phyloP scores from a whole-genome alignment of 2,888 invertebrate genomes.

The Eueremaeus valkanovi region DNA sequence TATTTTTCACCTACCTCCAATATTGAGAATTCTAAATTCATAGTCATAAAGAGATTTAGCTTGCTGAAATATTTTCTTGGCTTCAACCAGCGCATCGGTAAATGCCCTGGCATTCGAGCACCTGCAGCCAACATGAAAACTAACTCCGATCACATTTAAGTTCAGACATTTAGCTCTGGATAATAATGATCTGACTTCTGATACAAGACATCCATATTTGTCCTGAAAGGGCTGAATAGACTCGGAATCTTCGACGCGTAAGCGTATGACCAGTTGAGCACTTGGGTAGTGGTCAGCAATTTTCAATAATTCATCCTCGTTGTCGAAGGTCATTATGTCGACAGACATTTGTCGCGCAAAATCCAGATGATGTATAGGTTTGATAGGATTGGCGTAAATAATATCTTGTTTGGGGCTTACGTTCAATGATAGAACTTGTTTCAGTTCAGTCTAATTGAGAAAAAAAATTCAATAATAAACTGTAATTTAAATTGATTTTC shows the following conservation, averaged over 20 bases:
- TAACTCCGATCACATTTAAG: constrained; percentile 64
- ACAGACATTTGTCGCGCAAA: constrained; percentile 73
- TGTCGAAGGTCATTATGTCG: constrained; percentile 85
- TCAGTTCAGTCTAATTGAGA: constrained; percentile 67
- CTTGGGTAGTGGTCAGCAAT: constrained; percentile 74
- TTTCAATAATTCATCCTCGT: constrained; percentile 84
- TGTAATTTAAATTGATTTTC: no score
- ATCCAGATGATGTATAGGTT: constrained; percentile 81
- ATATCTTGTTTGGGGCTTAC: constrained; percentile 69
- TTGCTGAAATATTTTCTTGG: neutral
- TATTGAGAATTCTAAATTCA: neutral
- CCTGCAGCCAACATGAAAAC: constrained; percentile 53
- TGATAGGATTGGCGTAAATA: constrained; percentile 93
- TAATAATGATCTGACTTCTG: constrained; percentile 66
- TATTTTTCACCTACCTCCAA: neutral
- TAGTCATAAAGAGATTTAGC: neutral
- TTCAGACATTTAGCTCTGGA: constrained; percentile 68
- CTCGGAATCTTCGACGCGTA: constrained; percentile 75
- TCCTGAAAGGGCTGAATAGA: constrained; percentile 85
- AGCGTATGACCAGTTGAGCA: constrained; percentile 81
- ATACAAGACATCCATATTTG: constrained; percentile 87
- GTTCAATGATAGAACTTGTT: constrained; percentile 68
- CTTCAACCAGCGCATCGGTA: constrained; percentile 65
- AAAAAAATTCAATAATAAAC: no score
- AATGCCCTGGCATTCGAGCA: constrained; percentile 62